phyloP scores from a whole-genome alignment of 2,797 vertebrate genomes.

The Australoheros facetus region DNA sequence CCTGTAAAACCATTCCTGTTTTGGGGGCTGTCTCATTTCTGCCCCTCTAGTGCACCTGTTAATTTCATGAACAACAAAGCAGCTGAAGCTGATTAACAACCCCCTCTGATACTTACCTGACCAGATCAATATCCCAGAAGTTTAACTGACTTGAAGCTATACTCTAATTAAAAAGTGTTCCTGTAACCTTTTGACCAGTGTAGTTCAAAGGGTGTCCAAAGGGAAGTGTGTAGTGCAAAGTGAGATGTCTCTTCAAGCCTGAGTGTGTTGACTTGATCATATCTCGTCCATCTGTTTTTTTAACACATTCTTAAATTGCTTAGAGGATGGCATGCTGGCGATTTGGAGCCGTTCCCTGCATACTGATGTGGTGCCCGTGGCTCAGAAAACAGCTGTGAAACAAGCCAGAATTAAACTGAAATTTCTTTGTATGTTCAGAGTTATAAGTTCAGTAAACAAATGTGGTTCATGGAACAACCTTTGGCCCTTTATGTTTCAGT shows the following conservation, averaged over 20 bases:
- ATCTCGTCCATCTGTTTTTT: conserved; percentile 25
- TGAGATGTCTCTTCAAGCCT: conserved; percentile 17
- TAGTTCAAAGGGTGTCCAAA: conserved; percentile 9
- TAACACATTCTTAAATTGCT: conserved; percentile 25
- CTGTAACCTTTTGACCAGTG: too few relatives aligned
- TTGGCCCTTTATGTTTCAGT: not conserved
- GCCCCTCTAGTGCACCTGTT: too few relatives aligned
- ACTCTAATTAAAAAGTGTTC: too few relatives aligned
- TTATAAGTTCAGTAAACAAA: too few relatives aligned
- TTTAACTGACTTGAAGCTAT: too few relatives aligned
- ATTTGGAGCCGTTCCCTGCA: conserved; percentile 19
- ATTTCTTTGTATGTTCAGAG: not conserved
- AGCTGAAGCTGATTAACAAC: too few relatives aligned
- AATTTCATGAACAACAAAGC: too few relatives aligned
- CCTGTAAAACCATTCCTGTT: too few relatives aligned
- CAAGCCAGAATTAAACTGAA: not conserved
- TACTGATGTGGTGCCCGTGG: not conserved
- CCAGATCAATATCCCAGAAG: too few relatives aligned
- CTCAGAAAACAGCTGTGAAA: conserved; percentile 31
- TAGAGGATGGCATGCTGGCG: conserved; percentile 13
- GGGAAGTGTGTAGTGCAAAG: not conserved
- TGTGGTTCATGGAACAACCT: too few relatives aligned
- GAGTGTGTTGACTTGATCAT: not conserved
- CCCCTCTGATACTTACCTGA: too few relatives aligned
- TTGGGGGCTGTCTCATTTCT: too few relatives aligned